Evolutionary conservation across 2,888 invertebrate genomes (phyloP).

Genomic region (Athripsodes cinereus): DNA sequence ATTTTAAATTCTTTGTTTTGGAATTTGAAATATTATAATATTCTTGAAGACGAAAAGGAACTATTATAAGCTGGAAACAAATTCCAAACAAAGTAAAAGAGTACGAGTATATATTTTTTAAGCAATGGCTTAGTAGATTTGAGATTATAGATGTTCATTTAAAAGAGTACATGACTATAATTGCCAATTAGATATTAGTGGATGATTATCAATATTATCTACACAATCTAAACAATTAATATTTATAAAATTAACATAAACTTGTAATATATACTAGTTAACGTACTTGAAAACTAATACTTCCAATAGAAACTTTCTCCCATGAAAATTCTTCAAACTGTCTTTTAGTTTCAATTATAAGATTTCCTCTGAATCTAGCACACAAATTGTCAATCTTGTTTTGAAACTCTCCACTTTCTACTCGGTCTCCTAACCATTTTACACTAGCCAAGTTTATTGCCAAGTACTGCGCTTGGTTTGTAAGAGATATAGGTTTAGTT

Average conservation of each 20-base stretch:
- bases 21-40: no score
- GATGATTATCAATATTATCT: no score
- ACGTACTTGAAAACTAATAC: constrained; percentile 56
- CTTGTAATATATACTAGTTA: no score
- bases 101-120: background rate
- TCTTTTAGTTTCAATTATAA: constrained; percentile 65
- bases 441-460: constrained; percentile 76
- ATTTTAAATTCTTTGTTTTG: no score
- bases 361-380: constrained; percentile 84
- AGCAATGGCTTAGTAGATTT: no score
- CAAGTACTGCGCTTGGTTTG: constrained; percentile 82
- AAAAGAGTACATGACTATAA: no score
- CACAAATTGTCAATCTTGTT: constrained; percentile 56
- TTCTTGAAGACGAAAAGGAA: no score
- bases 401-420: constrained; percentile 47
- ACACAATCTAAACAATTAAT: no score
- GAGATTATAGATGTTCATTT: no score
- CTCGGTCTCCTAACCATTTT: constrained; percentile 58
- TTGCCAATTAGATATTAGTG: no score
- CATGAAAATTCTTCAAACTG: constrained; percentile 78
- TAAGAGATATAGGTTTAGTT: constrained; percentile 50
- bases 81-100: background rate
- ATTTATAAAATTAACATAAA: no score
- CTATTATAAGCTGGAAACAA: background rate
- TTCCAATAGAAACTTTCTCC: constrained; percentile 59